phyloP scores from a whole-genome alignment of 2,888 invertebrate species.

The Microctonus hyperodae region DNA sequence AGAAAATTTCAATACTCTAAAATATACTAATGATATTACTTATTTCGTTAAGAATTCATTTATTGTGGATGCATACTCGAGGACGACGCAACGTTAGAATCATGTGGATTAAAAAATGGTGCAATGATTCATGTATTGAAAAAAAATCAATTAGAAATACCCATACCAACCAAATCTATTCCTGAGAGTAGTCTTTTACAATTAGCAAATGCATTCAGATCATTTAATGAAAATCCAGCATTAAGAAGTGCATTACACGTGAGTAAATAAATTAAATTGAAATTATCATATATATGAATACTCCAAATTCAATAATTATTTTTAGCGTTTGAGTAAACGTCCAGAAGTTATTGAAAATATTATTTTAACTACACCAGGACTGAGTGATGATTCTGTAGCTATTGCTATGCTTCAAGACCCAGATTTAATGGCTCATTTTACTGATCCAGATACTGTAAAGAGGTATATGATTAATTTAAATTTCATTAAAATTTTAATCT shows the following conservation, averaged over 20 bases:
- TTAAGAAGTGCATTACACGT: constrained; percentile 75
- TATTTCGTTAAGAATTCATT: constrained; percentile 67
- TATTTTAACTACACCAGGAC: constrained; percentile 73
- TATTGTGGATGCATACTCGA: constrained; percentile 77
- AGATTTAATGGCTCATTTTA: constrained; percentile 75
- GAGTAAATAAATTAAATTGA: constrained; percentile 39
- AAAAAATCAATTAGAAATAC: constrained; percentile 57
- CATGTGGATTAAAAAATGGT: constrained; percentile 69
- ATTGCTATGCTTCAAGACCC: constrained; percentile 80
- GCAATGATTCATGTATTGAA: constrained; percentile 67
- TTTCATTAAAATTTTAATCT: not conserved
- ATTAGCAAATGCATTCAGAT: constrained; percentile 70
- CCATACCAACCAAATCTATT: constrained; percentile 64
- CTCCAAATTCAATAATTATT: constrained; percentile 36
- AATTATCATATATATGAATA: too few species aligned
- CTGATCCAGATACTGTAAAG: constrained; percentile 73
- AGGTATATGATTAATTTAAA: constrained; percentile 52
- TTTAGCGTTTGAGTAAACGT: constrained; percentile 56
- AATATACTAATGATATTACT: not conserved
- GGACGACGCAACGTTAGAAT: constrained; percentile 69
- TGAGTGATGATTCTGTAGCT: constrained; percentile 75
- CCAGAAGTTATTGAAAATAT: constrained; percentile 72
- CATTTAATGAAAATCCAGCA: constrained; percentile 69
- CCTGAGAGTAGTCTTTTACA: constrained; percentile 70
- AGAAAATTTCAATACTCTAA: constrained; percentile 8